phyloP scores from a whole-genome alignment of 2,888 invertebrate species.

The Leptopilina drosophilae region DNA sequence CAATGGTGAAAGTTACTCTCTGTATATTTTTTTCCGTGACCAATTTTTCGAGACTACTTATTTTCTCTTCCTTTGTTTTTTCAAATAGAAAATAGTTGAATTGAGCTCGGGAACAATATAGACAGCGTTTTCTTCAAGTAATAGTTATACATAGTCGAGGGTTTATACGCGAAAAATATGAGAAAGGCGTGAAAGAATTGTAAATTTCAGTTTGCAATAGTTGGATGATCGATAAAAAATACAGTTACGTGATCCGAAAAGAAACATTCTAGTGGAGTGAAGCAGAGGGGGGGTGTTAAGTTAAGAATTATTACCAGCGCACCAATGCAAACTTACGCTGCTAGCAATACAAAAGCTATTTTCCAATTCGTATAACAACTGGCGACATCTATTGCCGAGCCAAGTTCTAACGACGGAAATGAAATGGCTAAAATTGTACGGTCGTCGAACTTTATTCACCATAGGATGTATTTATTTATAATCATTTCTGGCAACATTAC shows the following conservation, averaged over 20 bases:
- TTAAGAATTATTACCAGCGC: constrained; percentile 17
- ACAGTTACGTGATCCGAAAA: constrained; percentile 33
- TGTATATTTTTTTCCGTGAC: too few species aligned
- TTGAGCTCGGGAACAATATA: not conserved
- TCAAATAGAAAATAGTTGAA: too few species aligned
- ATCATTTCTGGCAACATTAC: constrained; percentile 19
- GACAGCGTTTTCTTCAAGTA: not conserved
- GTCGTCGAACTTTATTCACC: constrained; percentile 28
- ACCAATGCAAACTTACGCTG: not conserved
- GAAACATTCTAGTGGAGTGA: not conserved
- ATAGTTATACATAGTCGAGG: not conserved
- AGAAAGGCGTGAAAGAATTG: constrained; percentile 10
- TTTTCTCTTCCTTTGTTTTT: too few species aligned
- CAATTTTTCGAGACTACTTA: too few species aligned
- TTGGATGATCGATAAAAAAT: constrained; percentile 36
- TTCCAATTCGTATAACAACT: not conserved
- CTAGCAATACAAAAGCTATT: constrained; percentile 6
- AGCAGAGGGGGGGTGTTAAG: not conserved
- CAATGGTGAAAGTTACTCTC: too few species aligned
- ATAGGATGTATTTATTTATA: not conserved
- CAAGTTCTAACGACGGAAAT: not conserved
- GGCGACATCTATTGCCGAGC: constrained; percentile 14
- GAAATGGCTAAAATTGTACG: constrained; percentile 27
- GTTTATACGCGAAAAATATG: constrained; percentile 11
- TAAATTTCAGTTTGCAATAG: constrained; percentile 3